Percentiles rank a stretch among this genome's conserved stretches.
These are phyloP conservation scores for Peribatodes rhomboidaria DNA, from an alignment of 2,888 invertebrate species.

Conservation along the genomic window DNA sequence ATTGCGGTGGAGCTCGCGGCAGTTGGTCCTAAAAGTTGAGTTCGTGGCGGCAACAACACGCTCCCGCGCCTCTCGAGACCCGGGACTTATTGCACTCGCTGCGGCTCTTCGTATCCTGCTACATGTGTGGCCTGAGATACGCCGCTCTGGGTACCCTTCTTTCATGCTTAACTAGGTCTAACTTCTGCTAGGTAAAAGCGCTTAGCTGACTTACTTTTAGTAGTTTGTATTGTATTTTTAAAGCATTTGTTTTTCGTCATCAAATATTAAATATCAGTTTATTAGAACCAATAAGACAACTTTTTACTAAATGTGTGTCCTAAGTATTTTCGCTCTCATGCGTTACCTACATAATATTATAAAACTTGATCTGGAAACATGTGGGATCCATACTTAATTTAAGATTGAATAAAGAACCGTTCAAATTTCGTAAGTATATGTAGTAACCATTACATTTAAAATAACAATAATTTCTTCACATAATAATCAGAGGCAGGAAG, in stretches of 20 bases:
- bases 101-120: constrained; percentile 26
- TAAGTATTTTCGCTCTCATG: too few relatives aligned
- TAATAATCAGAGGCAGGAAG: background rate
- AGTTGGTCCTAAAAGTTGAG: constrained; percentile 73
- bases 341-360: too few relatives aligned
- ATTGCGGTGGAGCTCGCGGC: constrained; percentile 74
- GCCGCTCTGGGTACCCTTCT: constrained; percentile 16
- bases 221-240: too few relatives aligned
- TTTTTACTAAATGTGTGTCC: too few relatives aligned
- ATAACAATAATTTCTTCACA: constrained; percentile 2
- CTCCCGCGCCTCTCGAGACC: constrained; percentile 60
- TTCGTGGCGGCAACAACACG: constrained; percentile 63
- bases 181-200: constrained; percentile 10
- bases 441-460: background rate
- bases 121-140: constrained; percentile 23
- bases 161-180: constrained; percentile 25
- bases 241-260: too few relatives aligned
- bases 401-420: too few relatives aligned
- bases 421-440: background rate
- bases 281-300: too few relatives aligned
- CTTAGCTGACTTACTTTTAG: background rate
- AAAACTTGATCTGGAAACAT: too few relatives aligned
- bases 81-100: constrained; percentile 57
- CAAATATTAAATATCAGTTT: too few relatives aligned
- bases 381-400: too few relatives aligned